Evolutionary conservation across 1,140 invertebrate genomes (phyloP).

Genomic region (Habropoda laboriosa): DNA sequence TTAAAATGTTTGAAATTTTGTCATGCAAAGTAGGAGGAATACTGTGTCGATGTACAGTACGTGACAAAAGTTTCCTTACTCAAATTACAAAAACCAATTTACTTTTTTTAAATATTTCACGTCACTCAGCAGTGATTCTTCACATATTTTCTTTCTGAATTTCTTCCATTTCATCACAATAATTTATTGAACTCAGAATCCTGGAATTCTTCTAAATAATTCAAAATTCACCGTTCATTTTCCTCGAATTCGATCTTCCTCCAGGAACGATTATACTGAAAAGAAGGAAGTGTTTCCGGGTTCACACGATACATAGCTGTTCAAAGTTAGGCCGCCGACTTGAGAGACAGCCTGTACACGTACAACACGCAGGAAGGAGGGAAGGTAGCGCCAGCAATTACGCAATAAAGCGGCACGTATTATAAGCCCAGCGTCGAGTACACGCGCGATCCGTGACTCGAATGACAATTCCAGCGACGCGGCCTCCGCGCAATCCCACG

Average conservation of each 20-base stretch:
- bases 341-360: background rate
- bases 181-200: too few species aligned
- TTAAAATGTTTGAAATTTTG: too few species aligned
- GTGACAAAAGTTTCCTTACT: too few species aligned
- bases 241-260: background rate
- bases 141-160: too few species aligned
- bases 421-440: slow-evolving; percentile 37
- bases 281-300: too few species aligned
- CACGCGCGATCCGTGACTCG: slow-evolving; percentile 44
- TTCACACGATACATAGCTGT: background rate
- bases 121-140: too few species aligned
- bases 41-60: too few species aligned
- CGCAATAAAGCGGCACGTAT: slow-evolving; percentile 50
- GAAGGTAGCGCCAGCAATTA: slow-evolving; percentile 52
- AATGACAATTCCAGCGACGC: slow-evolving; percentile 39
- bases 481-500: slow-evolving; percentile 42
- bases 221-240: background rate
- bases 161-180: too few species aligned
- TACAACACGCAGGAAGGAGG: slow-evolving; percentile 23
- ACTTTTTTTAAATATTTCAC: too few species aligned
- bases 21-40: too few species aligned
- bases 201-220: too few species aligned
- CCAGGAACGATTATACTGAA: background rate
- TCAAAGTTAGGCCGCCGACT: background rate
- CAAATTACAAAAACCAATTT: too few species aligned